phyloP scores from a whole-genome alignment of 2,888 invertebrate species.

The Trichopria drosophilae region DNA sequence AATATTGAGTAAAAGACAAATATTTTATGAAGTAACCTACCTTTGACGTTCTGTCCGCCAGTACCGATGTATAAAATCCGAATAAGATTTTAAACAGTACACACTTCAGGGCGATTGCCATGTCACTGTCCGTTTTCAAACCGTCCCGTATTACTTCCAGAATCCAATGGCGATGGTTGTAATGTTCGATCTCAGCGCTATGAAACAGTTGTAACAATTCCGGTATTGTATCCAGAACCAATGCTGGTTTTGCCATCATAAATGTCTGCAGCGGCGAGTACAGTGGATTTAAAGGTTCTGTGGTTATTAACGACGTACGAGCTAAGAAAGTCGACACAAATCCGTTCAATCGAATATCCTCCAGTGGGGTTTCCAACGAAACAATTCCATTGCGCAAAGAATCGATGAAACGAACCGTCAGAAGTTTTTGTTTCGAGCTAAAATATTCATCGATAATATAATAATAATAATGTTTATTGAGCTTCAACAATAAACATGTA shows the following conservation, averaged over 20 bases:
- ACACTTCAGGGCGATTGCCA: slow-evolving; percentile 72
- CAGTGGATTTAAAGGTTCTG: slow-evolving; percentile 74
- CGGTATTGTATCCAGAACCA: slow-evolving; percentile 80
- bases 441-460: no score
- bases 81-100: slow-evolving; percentile 78
- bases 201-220: slow-evolving; percentile 85
- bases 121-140: slow-evolving; percentile 73
- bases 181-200: slow-evolving; percentile 72
- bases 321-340: slow-evolving; percentile 73
- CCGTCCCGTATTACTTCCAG: slow-evolving; percentile 77
- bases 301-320: slow-evolving; percentile 69
- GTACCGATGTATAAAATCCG: slow-evolving; percentile 68
- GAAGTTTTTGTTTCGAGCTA: slow-evolving; percentile 66
- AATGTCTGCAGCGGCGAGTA: slow-evolving; percentile 79
- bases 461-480: no score
- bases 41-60: slow-evolving; percentile 68
- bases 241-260: slow-evolving; percentile 74
- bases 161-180: slow-evolving; percentile 75
- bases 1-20: neutral
- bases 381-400: slow-evolving; percentile 68
- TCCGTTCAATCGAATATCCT: slow-evolving; percentile 60
- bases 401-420: slow-evolving; percentile 71
- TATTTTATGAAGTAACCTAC: slow-evolving; percentile 47
- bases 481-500: slow-evolving; percentile 1
- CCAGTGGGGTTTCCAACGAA: slow-evolving; percentile 35